Conservation (phyloP, 2,113 vertebrate genomes). For the Paramisgurnus dabryanus region DNA sequence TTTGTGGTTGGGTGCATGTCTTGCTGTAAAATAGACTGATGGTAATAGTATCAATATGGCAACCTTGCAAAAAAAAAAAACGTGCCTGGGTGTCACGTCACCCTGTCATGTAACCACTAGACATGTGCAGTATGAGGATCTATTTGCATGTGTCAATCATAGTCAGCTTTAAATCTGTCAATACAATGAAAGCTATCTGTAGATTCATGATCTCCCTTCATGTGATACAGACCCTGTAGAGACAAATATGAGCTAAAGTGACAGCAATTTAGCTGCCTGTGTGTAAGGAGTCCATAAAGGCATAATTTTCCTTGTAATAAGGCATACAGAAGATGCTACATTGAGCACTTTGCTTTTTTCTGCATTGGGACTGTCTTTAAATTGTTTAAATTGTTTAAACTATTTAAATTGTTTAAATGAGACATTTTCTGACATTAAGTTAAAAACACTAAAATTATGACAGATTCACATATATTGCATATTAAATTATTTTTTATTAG, state of each 20-base stretch:
- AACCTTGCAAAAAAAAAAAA: neutral
- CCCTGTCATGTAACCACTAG: neutral
- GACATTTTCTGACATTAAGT: too few relatives aligned
- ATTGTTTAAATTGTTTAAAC: too few relatives aligned
- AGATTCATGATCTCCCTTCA: slow-evolving; percentile 3
- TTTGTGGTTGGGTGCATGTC: neutral
- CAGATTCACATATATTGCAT: too few relatives aligned
- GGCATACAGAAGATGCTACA: too few relatives aligned
- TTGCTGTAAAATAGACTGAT: slow-evolving; percentile 13
- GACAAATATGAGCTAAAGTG: neutral
- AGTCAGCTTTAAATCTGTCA: slow-evolving; percentile 19
- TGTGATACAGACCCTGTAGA: neutral
- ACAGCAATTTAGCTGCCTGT: slow-evolving; percentile 6
- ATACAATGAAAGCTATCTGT: slow-evolving; percentile 6
- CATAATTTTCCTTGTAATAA: neutral
- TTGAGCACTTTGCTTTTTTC: too few relatives aligned
- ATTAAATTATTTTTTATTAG: too few relatives aligned
- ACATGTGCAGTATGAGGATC: slow-evolving; percentile 26
- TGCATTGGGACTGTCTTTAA: too few relatives aligned
- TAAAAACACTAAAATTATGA: too few relatives aligned
- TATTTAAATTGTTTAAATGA: too few relatives aligned
- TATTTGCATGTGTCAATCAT: slow-evolving; percentile 40
- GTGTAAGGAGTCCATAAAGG: neutral
- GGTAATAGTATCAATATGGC: slow-evolving; percentile 11
- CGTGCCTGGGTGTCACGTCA: neutral